Evolutionary conservation across 2,113 vertebrate species (phyloP).

Genomic region (Rhynchomys soricoides): DNA sequence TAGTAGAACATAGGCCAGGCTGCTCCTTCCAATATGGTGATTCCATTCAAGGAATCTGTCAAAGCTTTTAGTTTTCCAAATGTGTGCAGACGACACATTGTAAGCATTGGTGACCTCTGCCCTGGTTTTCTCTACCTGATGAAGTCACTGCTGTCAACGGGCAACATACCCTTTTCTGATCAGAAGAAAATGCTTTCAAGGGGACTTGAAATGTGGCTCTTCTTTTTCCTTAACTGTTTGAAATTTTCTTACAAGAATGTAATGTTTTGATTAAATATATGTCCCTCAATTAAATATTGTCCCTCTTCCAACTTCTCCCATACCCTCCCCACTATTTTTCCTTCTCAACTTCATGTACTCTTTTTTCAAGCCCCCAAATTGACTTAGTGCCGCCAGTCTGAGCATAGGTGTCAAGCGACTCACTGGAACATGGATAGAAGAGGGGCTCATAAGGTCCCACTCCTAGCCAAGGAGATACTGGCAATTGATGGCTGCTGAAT

Average conservation of each 20-base stretch:
- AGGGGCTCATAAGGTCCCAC: neutral
- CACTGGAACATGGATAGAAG: neutral
- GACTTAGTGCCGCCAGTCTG: neutral
- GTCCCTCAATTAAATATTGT: too few relatives aligned
- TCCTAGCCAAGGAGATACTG: neutral
- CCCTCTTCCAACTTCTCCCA: neutral
- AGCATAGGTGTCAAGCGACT: neutral
- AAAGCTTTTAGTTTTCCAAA: neutral
- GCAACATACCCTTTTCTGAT: neutral
- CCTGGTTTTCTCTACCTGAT: neutral
- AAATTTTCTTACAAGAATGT: neutral
- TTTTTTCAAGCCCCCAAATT: neutral
- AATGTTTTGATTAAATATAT: neutral
- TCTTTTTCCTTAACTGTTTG: neutral
- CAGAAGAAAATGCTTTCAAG: conserved; percentile 18
- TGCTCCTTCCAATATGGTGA: neutral
- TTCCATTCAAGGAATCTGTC: neutral
- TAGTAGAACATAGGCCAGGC: neutral
- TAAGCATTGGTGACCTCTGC: neutral
- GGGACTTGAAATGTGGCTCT: neutral
- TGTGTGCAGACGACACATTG: neutral
- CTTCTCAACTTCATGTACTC: neutral
- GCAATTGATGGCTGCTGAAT: neutral
- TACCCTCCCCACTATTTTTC: neutral
- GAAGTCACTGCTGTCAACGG: neutral